phyloP scores from a whole-genome alignment of 2,797 vertebrate species.

The Tenualosa ilisha region DNA sequence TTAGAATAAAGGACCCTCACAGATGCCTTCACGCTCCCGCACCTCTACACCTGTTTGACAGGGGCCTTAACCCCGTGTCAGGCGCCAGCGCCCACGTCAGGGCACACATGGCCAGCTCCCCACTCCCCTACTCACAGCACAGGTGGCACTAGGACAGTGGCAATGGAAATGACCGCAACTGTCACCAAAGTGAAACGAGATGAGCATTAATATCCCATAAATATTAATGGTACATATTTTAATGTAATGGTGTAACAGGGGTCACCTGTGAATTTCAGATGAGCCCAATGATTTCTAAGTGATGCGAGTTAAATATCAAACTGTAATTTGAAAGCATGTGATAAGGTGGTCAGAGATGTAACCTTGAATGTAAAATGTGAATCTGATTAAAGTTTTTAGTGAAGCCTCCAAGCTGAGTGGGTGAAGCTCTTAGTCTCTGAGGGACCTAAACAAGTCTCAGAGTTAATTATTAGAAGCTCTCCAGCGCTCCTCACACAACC shows the following conservation, averaged over 20 bases:
- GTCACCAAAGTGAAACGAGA: conserved; percentile 12
- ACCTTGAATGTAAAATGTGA: conserved; percentile 23
- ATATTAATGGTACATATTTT: conserved; percentile 26
- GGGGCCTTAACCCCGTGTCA: background rate
- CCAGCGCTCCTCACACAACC: background rate
- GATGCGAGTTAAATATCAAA: conserved; percentile 14
- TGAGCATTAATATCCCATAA: conserved; percentile 18
- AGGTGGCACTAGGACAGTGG: background rate
- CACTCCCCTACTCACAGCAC: background rate
- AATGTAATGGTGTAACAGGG: conserved; percentile 5
- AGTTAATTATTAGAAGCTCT: conserved; percentile 15
- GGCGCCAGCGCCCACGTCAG: background rate
- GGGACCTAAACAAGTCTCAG: conserved; percentile 2
- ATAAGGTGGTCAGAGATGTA: background rate
- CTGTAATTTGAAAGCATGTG: conserved; percentile 10
- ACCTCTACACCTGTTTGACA: conserved; percentile 15
- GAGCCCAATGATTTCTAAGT: conserved; percentile 18
- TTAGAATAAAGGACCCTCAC: conserved; percentile 1
- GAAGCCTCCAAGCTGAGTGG: background rate
- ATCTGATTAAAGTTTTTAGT: conserved; percentile 13
- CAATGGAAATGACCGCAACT: conserved; percentile 7
- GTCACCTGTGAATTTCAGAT: conserved; percentile 24
- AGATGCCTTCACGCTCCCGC: background rate
- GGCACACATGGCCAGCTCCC: background rate
- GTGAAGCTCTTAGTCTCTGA: background rate